Base-by-base conservation (phyloP, 2,113 vertebrate species). In the Ploceus nigricollis region DNA sequence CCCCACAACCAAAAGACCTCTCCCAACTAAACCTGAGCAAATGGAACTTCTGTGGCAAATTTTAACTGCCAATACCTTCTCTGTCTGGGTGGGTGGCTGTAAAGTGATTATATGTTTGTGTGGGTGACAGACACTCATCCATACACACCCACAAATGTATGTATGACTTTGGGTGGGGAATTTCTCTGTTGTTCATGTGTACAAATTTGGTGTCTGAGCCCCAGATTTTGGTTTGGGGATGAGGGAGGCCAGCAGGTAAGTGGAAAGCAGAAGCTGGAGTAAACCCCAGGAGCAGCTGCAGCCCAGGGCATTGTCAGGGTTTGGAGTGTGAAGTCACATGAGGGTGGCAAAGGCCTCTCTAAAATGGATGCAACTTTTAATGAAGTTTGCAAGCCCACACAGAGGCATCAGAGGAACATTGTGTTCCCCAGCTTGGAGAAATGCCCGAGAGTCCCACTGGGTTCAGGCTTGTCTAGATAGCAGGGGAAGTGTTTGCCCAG, bases 381-480 rank as follows among this genome's bases (percentile, higher is more conserved):
- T 77, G 81, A 87, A 54, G 65, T 72, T 80, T 53, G 40, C 33
- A 19, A 92, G 48, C 89, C 81, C 63, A 48, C 27, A 1, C 86
- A 73, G 88, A 77, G 58, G 42, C 0, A 3, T 75, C 70, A 48
- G 19, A 64, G 92, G 94, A 56, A 96, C 95, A 85, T 60, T 65
- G 73, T 76, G 91, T 95, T 95, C 84, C 44, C n/a, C 65, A 61
- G 89, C 66, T 82, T 95, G 96, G 91, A 96, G 94, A 79, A 64
- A 42, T 53, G 95, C 90, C 93, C 53, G 0, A 27, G 72, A 75
- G 91, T 57, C 61, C 83, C 87, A 47, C 53, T 2, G 23, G 60
- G 57, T 22, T 79, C 77, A 53, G 58, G 53, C 93, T 61, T 87
- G 83, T 89, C 69, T 58, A 33, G 87, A 79, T 93, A 87, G 89